These are phyloP conservation scores for Sesia bembeciformis DNA, from an alignment of 2,888 invertebrate genomes.

Conservation along the genomic window DNA sequence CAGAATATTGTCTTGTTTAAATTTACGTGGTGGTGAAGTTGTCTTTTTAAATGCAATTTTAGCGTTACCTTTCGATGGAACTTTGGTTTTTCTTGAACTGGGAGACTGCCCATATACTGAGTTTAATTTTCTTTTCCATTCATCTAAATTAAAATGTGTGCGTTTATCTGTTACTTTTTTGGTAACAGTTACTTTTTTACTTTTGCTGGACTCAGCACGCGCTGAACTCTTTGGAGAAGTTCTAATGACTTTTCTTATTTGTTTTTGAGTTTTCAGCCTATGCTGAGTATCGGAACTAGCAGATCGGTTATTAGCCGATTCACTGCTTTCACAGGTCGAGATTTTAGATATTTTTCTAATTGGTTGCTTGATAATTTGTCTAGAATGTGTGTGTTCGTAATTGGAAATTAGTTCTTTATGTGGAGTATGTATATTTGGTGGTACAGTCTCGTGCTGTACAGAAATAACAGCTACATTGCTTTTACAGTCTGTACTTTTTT, in stretches of 20 bases:
- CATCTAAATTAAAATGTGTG: constrained; percentile 31
- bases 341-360: constrained; percentile 49
- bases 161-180: constrained; percentile 26
- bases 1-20: constrained; percentile 10
- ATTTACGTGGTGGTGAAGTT: constrained; percentile 3
- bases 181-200: constrained; percentile 13
- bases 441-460: constrained; percentile 25
- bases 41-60: constrained; percentile 17
- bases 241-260: constrained; percentile 16
- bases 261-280: constrained; percentile 23
- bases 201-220: constrained; percentile 13
- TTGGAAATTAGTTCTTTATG: neutral
- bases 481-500: constrained; percentile 15
- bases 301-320: constrained; percentile 33
- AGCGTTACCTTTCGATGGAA: constrained; percentile 13
- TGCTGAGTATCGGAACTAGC: constrained; percentile 31
- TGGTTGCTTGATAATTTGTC: constrained; percentile 5
- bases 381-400: too few species aligned
- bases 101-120: constrained; percentile 38
- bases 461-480: constrained; percentile 46
- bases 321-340: constrained; percentile 50
- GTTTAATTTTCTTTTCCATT: constrained; percentile 54
- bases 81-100: constrained; percentile 17
- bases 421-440: neutral
- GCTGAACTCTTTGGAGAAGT: constrained; percentile 23